Evolutionary conservation across 2,113 vertebrate genomes (phyloP), one percentile per base, ranked within the genome.

Genomic region (Nothoprocta pentlandii): DNA sequence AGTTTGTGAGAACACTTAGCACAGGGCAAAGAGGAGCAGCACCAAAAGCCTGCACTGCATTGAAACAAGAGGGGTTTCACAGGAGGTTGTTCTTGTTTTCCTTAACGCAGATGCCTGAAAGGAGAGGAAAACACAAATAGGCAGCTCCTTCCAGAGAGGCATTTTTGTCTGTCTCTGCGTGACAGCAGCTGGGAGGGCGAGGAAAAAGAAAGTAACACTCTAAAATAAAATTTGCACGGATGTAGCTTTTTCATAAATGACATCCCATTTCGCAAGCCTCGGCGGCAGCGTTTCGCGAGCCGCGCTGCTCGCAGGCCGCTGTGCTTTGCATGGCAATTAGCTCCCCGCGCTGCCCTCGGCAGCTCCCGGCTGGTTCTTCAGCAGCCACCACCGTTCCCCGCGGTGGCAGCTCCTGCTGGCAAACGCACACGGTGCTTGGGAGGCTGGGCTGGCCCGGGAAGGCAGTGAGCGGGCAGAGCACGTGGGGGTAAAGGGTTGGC

Each of bases 281-380:
- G 61, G 6, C 28, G 83, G 36, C 49, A 73, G 93, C 77, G 81
- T 97, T 94, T 96, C 92, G 93, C 93, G 89, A 91, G 93, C 84
- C 87, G 93, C 4, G 63, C 82, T 95, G 90, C 93, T 90, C 83
- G 59, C 80, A 58, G 75, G 5, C 69, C 83, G 92, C 95, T 97
- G 97, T 97, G 97, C 96, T 93, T 87, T 88, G 96, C 96, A 96
- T 98, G 95, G 95, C 93, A 97, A 98, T 97, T 88, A 97, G 97
- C 91, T 92, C 76, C 87, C 85, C 58, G 6, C 9, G 89, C 95
- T 97, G 94, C 92, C 94, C 56, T 93, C 93, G 58, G 89, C 49
- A 23, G 58, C 93, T 97, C 89, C 91, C 32, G 93, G 97, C 97
- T 94, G 17, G 97, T 95, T 96, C 96, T 80, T 36, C 86, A 94